Conservation (phyloP, 2,888 invertebrate species). For the Agapetus fuscipes region DNA sequence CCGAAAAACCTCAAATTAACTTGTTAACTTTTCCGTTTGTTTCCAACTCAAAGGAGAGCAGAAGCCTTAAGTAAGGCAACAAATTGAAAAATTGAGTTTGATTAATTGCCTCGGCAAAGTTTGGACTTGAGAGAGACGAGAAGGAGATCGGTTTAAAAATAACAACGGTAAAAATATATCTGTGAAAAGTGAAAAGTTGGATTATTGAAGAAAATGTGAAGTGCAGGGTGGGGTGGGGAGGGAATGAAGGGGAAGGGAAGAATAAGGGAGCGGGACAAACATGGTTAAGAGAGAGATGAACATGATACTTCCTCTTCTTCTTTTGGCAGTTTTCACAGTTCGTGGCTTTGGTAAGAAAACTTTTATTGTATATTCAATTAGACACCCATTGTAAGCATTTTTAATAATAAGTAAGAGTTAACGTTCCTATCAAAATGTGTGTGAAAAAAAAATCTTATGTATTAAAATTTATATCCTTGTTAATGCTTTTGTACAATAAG, state of each 20-base stretch:
- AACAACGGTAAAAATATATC: background rate
- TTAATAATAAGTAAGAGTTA: too few species aligned
- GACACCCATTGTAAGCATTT: too few species aligned
- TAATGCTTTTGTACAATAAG: too few species aligned
- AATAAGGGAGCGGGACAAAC: slow-evolving; percentile 4
- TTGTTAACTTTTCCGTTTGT: slow-evolving; percentile 4
- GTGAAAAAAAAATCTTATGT: too few species aligned
- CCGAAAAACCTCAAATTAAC: slow-evolving; percentile 2
- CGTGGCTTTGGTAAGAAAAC: slow-evolving; percentile 7
- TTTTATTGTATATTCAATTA: too few species aligned
- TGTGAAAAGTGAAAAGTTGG: background rate
- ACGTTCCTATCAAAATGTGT: too few species aligned
- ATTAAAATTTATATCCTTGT: too few species aligned
- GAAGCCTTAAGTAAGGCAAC: slow-evolving; percentile 10
- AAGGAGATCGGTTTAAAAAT: slow-evolving; percentile 7
- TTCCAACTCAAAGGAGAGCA: slow-evolving; percentile 1
- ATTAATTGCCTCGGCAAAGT: slow-evolving; percentile 17
- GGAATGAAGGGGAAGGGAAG: slow-evolving; percentile 8
- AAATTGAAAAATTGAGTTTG: slow-evolving; percentile 20
- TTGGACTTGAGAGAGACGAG: too few species aligned
- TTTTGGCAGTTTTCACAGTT: slow-evolving; percentile 4
- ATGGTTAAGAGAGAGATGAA: slow-evolving; percentile 9
- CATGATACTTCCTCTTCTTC: slow-evolving; percentile 10
- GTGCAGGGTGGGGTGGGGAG: slow-evolving; percentile 8
- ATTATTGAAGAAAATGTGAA: background rate